These are phyloP conservation scores for Moxostoma hubbsi DNA, from an alignment of 2,797 vertebrate genomes.

Conservation along the genomic window DNA sequence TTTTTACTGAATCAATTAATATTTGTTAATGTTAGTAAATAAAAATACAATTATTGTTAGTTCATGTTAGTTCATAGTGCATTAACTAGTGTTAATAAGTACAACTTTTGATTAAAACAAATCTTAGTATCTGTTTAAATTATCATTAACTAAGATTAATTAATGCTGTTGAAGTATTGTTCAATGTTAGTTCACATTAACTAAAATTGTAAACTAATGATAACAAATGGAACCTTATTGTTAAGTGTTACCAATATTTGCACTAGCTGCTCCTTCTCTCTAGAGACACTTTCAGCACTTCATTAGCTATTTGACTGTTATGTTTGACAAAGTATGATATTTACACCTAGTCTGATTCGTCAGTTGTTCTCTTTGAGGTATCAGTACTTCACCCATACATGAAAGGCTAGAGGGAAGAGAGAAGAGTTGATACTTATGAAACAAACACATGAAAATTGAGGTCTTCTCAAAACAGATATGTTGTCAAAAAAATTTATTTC, in stretches of 20 bases:
- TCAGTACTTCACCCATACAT: constrained; percentile 5
- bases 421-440: not conserved
- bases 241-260: not conserved
- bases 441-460: not conserved
- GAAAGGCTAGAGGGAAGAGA: not conserved
- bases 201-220: no score
- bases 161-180: no score
- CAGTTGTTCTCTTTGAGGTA: not conserved
- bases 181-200: no score
- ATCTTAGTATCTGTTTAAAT: no score
- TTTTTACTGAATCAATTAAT: no score
- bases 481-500: constrained; percentile 9
- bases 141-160: no score
- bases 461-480: constrained; percentile 11
- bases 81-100: no score
- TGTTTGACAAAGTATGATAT: not conserved
- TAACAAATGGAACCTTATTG: no score
- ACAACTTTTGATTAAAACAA: no score
- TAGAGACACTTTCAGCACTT: not conserved
- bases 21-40: no score
- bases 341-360: not conserved
- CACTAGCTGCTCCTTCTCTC: not conserved
- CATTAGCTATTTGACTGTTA: not conserved
- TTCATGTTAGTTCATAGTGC: no score
- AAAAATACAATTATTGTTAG: no score